phyloP scores from a whole-genome alignment of 2,113 vertebrate genomes.

The Callocephalon fimbriatum region DNA sequence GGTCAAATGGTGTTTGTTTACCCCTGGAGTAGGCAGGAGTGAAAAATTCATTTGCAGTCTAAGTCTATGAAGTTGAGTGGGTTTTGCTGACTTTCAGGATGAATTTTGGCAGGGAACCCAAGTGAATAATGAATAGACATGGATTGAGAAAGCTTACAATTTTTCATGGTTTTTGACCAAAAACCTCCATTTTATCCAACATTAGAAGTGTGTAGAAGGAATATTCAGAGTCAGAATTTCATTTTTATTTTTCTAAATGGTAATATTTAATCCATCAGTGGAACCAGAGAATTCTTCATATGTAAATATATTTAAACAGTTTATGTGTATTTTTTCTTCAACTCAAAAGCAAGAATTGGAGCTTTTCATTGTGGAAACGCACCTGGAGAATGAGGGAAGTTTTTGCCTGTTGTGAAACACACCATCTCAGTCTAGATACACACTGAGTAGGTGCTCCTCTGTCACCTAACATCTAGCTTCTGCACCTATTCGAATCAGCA shows the following conservation, averaged over 20 bases:
- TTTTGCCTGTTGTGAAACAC: background rate
- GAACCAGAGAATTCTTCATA: background rate
- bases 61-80: background rate
- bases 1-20: slow-evolving; percentile 34
- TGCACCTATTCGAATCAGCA: background rate
- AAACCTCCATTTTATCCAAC: background rate
- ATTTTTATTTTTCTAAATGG: background rate
- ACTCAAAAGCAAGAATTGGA: background rate
- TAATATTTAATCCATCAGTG: background rate
- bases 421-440: background rate
- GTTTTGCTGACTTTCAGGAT: slow-evolving; percentile 25
- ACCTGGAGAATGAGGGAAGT: background rate
- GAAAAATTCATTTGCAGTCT: background rate
- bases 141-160: background rate
- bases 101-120: background rate
- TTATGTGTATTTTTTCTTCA: background rate
- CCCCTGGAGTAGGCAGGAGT: background rate
- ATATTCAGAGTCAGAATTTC: background rate
- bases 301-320: background rate
- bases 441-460: background rate
- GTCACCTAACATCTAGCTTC: background rate
- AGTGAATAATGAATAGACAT: background rate
- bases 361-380: background rate
- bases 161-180: background rate
- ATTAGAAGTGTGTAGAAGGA: background rate